These are phyloP conservation scores for Euschistus heros DNA, from an alignment of 1,140 invertebrate genomes.

Conservation along the genomic window DNA sequence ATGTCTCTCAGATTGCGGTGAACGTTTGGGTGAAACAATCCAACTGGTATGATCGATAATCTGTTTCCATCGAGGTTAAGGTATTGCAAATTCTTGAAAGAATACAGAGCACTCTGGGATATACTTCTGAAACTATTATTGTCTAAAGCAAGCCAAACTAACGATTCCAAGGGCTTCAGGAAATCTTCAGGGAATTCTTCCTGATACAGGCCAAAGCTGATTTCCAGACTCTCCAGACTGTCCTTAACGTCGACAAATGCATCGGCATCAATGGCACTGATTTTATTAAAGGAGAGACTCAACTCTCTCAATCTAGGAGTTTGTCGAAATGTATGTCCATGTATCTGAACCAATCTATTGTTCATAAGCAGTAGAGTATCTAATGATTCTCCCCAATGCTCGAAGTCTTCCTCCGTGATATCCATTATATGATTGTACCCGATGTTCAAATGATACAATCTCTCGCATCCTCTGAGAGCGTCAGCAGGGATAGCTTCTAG, in stretches of 20 bases:
- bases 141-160: constrained; percentile 77
- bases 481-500: constrained; percentile 57
- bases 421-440: constrained; percentile 75
- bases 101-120: constrained; percentile 46
- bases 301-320: constrained; percentile 66
- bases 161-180: constrained; percentile 52
- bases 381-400: constrained; percentile 61
- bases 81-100: constrained; percentile 62
- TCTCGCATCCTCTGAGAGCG: constrained; percentile 53
- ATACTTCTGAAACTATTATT: constrained; percentile 73
- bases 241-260: constrained; percentile 62
- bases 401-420: constrained; percentile 60
- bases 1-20: constrained; percentile 67
- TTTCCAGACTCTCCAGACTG: constrained; percentile 68
- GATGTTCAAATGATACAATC: constrained; percentile 69
- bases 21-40: constrained; percentile 52
- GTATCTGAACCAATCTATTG: constrained; percentile 67
- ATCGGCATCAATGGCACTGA: constrained; percentile 61
- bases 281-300: constrained; percentile 77
- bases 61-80: constrained; percentile 79
- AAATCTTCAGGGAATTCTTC: constrained; percentile 65
- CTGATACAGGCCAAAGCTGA: constrained; percentile 70
- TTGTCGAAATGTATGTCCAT: constrained; percentile 56
- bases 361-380: constrained; percentile 72
- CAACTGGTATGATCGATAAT: constrained; percentile 48